Conservation (phyloP, 2,113 vertebrate genomes). For the Actenoides hombroni region DNA sequence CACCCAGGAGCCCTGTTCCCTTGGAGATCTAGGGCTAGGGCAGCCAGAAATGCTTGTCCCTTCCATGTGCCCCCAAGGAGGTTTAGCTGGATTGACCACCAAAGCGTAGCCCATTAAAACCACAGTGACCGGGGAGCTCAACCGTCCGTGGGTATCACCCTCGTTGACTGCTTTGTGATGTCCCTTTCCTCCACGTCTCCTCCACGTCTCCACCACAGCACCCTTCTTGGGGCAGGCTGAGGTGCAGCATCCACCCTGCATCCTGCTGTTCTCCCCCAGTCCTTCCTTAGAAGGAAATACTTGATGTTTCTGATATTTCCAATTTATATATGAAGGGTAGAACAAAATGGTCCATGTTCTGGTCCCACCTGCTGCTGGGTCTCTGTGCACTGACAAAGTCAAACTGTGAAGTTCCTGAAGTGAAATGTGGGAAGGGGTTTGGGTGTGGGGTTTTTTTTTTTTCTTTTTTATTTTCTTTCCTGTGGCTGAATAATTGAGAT, state of each 20-base stretch:
- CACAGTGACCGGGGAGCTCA: rapidly evolving
- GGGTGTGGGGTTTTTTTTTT: neutral
- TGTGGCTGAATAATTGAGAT: conserved; percentile 58
- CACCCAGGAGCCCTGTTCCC: neutral
- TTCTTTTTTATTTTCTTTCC: neutral
- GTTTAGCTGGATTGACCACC: neutral
- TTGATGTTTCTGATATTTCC: neutral
- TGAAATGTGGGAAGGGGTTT: neutral
- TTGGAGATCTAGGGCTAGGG: neutral
- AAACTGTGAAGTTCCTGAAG: neutral
- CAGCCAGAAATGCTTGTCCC: neutral
- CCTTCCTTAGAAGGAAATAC: neutral
- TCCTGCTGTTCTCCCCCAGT: neutral
- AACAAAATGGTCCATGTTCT: rapidly evolving
- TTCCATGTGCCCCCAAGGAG: neutral
- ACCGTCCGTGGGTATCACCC: neutral
- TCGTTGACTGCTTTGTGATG: rapidly evolving
- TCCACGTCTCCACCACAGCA: neutral
- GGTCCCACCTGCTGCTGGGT: neutral
- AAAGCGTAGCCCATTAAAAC: rapidly evolving
- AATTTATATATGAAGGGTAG: neutral
- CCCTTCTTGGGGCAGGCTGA: neutral
- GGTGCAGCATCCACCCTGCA: neutral
- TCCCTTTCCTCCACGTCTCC: neutral
- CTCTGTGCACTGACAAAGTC: rapidly evolving